phyloP scores from a whole-genome alignment of 1,140 invertebrate species.

The Galleria mellonella region DNA sequence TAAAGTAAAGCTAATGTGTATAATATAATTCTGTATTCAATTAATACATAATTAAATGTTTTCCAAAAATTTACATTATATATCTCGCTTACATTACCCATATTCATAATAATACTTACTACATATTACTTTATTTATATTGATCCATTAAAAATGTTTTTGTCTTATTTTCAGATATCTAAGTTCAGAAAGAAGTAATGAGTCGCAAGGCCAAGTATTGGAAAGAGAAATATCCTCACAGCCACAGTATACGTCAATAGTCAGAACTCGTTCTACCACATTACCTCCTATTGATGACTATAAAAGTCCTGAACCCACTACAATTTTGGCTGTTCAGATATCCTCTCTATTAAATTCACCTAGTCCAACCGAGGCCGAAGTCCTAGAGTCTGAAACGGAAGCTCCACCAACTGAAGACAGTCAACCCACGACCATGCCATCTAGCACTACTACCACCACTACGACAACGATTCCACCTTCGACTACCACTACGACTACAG shows the following conservation, averaged over 20 bases:
- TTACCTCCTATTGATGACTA: constrained; percentile 34
- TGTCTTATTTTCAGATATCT: constrained; percentile 39
- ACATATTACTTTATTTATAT: too few species aligned
- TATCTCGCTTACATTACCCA: too few species aligned
- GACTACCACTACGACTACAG: constrained; percentile 22
- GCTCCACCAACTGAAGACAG: constrained; percentile 31
- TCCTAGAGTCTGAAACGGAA: constrained; percentile 23
- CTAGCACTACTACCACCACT: constrained; percentile 25
- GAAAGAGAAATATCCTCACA: constrained; percentile 63
- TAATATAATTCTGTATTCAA: too few species aligned
- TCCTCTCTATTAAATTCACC: constrained; percentile 68
- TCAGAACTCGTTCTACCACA: constrained; percentile 51
- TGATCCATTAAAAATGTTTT: too few species aligned
- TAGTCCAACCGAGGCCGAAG: constrained; percentile 32
- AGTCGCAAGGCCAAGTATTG: constrained; percentile 43
- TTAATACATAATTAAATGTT: too few species aligned
- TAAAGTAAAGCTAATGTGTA: too few species aligned
- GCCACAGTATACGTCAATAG: constrained; percentile 56
- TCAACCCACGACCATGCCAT: constrained; percentile 25
- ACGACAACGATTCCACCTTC: constrained; percentile 22
- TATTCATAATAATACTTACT: too few species aligned
- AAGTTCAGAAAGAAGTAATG: constrained; percentile 30
- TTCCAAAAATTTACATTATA: too few species aligned
- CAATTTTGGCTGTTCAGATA: constrained; percentile 68
- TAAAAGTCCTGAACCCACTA: constrained; percentile 55